phyloP scores from a whole-genome alignment of 1,140 invertebrate genomes.

The Macrocentrus cingulum region DNA sequence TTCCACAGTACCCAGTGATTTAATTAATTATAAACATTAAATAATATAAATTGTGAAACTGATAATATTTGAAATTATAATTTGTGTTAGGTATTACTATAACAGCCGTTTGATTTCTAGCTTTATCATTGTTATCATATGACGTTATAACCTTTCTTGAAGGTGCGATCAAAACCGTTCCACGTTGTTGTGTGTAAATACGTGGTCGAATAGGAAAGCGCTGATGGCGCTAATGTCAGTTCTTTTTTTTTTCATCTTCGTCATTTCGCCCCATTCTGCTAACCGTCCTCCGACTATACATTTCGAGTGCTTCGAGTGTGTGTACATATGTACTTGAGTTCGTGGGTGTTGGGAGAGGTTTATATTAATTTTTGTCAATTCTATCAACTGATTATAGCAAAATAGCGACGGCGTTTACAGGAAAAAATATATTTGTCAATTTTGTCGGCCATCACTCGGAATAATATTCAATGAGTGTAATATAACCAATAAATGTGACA shows the following conservation, averaged over 20 bases:
- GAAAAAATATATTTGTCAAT: too few relatives aligned
- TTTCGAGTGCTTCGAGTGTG: background rate
- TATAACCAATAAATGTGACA: background rate
- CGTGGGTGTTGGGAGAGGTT: too few relatives aligned
- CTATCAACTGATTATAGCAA: too few relatives aligned
- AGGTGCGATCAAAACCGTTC: background rate
- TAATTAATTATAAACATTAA: too few relatives aligned
- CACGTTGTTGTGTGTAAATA: slow-evolving; percentile 24
- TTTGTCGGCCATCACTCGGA: too few relatives aligned
- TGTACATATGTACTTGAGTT: background rate
- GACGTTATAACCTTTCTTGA: slow-evolving; percentile 11
- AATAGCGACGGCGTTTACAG: too few relatives aligned
- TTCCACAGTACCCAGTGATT: too few relatives aligned
- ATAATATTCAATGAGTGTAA: background rate
- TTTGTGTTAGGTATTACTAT: too few relatives aligned
- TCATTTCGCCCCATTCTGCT: background rate
- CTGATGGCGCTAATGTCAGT: slow-evolving; percentile 19
- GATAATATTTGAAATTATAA: background rate
- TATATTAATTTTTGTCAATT: too few relatives aligned
- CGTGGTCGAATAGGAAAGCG: slow-evolving; percentile 23
- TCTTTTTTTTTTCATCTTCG: slow-evolving; percentile 3
- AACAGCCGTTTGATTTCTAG: slow-evolving; percentile 13
- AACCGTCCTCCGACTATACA: background rate
- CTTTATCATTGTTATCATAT: slow-evolving; percentile 10
- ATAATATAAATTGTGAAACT: background rate